Base-by-base conservation (phyloP, 2,888 invertebrate species). In the Pterostichus madidus region DNA sequence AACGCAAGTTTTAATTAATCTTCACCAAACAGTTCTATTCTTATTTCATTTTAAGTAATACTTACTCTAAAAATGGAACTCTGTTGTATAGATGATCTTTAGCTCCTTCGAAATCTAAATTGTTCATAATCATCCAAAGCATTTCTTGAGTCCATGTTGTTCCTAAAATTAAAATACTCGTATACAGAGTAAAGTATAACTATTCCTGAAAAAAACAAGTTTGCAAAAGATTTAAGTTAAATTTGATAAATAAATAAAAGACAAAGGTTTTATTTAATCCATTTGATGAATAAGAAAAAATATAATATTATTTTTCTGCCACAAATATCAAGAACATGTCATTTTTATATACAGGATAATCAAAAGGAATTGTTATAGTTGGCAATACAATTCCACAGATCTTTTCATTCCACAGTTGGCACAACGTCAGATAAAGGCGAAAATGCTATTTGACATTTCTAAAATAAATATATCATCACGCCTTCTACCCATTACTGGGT, bases 71-170 rank as follows among this genome's bases (percentile, higher is more conserved):
- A 24, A 78, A 68, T 7, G 84, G 84, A 68, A 71, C 52, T 31
- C 84, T 46, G 17, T 53, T 24, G 1, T 31, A 44, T 13, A 84
- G 13, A 44, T 52, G 5, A 44, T n/a, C n/a, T 46, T 81, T 78
- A n/a, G 71, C 84, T 13, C 44, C 59, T 81, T 71, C 78, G 39
- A 76, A 84, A 73, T 84, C 75, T 5, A 84, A 39, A 56, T 84
- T 61, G 35, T 84, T 81, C 11, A 71, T 44, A 8, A 84, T 82
- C 53, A 84, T 35, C 84, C 84, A 84, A 1, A 82, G 13, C 84
- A 84, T 84, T 82, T 84, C 84, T 56, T 81, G 84, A 7, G 64
- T 44, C 84, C 84, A 84, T 35, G 84, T 84, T 11, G 84, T 84
- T 59, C 84, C 84, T 84, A 46, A 5, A 79, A 56, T 39, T 39